phyloP scores from a whole-genome alignment of 2,888 invertebrate genomes.

The Leptinotarsa tumamoca region DNA sequence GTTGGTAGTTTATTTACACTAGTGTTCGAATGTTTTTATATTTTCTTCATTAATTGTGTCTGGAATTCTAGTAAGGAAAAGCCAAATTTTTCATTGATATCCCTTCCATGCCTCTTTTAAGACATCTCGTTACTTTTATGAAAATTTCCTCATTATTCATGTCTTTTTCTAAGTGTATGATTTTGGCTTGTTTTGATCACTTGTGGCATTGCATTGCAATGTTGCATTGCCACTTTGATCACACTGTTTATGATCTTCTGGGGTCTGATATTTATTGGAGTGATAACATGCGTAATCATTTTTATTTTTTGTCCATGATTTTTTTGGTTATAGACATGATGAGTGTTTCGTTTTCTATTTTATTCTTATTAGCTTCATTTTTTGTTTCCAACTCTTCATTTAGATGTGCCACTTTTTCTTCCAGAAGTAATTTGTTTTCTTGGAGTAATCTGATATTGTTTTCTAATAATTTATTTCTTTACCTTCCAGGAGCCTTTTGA shows the following conservation, averaged over 20 bases:
- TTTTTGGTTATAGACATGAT: background rate
- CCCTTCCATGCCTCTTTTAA: background rate
- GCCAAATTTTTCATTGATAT: conserved; percentile 5
- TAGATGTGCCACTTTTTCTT: background rate
- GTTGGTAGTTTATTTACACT: conserved; percentile 21
- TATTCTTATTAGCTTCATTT: no score
- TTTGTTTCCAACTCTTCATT: no score
- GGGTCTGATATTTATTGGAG: no score
- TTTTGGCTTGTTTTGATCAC: background rate
- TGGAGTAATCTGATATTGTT: no score
- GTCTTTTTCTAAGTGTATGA: background rate
- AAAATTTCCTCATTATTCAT: background rate
- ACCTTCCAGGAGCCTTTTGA: no score
- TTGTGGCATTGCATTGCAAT: no score
- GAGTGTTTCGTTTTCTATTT: background rate
- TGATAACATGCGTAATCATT: no score
- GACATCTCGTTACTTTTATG: background rate
- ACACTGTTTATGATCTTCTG: no score
- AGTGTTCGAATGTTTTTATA: conserved; percentile 15
- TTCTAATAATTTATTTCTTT: no score
- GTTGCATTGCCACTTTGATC: no score
- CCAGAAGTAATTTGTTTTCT: background rate
- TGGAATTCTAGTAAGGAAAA: conserved; percentile 16
- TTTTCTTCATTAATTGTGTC: conserved; percentile 14
- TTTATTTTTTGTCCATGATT: background rate